phyloP scores from a whole-genome alignment of 1,140 invertebrate genomes.

The Drosophila santomea region DNA sequence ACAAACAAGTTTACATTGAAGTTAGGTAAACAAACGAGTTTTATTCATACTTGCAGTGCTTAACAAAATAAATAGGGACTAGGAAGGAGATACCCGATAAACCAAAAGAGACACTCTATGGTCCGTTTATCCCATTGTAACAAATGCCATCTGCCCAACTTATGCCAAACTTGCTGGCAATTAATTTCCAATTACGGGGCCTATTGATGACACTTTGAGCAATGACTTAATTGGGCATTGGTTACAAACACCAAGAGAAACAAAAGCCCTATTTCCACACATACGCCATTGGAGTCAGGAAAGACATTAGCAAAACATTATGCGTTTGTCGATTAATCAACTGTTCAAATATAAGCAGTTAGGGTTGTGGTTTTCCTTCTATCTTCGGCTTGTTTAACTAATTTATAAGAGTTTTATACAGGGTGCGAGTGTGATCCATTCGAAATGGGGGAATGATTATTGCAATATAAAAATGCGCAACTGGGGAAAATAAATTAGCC shows the following conservation, averaged over 20 bases:
- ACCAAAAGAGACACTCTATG: constrained; percentile 17
- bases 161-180: constrained; percentile 58
- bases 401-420: constrained; percentile 77
- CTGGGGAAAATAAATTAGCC: constrained; percentile 72
- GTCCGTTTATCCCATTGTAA: constrained; percentile 26
- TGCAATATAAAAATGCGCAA: constrained; percentile 79
- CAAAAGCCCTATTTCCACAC: constrained; percentile 16
- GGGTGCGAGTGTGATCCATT: constrained; percentile 9
- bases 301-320: constrained; percentile 75
- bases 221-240: constrained; percentile 73
- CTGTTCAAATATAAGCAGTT: constrained; percentile 62
- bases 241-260: constrained; percentile 38
- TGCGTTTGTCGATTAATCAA: constrained; percentile 78
- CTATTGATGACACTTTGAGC: constrained; percentile 78
- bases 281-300: constrained; percentile 15
- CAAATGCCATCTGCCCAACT: constrained; percentile 38
- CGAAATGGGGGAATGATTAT: constrained; percentile 61
- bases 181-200: constrained; percentile 71
- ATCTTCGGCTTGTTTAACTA: constrained; percentile 49
- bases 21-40: no score
- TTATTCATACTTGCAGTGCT: no score
- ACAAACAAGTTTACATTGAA: no score
- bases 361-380: constrained; percentile 7
- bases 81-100: not conserved
- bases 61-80: no score